phyloP scores from a whole-genome alignment of 2,888 invertebrate genomes.

The Calameuta pallipes region DNA sequence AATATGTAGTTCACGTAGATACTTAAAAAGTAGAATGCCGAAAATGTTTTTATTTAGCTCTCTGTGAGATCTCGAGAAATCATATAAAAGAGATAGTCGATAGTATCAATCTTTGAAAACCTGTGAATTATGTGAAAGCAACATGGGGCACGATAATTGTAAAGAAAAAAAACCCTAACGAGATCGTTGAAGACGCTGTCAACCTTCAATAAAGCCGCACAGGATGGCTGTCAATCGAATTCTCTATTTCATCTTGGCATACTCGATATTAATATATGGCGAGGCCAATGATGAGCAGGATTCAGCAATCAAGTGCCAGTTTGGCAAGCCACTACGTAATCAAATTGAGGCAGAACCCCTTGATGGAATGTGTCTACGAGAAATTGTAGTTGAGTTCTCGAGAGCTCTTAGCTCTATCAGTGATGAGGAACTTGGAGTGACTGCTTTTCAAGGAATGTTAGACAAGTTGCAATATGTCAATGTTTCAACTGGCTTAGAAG shows the following conservation, averaged over 20 bases:
- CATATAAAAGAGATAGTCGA: neutral
- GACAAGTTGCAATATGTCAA: slow-evolving; percentile 54
- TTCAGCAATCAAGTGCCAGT: slow-evolving; percentile 41
- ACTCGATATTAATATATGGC: neutral
- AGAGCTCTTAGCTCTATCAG: slow-evolving; percentile 44
- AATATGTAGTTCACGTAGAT: neutral
- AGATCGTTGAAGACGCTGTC: neutral
- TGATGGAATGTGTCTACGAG: slow-evolving; percentile 58
- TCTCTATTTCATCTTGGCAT: neutral
- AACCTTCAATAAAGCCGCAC: neutral
- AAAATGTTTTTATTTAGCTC: neutral
- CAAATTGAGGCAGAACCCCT: slow-evolving; percentile 58
- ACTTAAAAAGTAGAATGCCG: neutral
- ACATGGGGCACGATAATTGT: neutral
- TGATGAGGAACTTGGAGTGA: slow-evolving; percentile 57
- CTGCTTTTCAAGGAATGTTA: slow-evolving; percentile 54
- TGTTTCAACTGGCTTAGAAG: slow-evolving; percentile 41
- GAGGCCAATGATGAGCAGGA: neutral
- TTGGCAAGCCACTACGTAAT: slow-evolving; percentile 53
- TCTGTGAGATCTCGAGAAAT: neutral
- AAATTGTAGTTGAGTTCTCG: slow-evolving; percentile 55
- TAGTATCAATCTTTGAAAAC: neutral
- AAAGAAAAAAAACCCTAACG: neutral
- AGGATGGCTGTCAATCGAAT: neutral
- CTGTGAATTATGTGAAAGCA: neutral